These are phyloP conservation scores for Tetrapedia diversipes DNA, from an alignment of 2,888 invertebrate species.

Conservation along the genomic window DNA sequence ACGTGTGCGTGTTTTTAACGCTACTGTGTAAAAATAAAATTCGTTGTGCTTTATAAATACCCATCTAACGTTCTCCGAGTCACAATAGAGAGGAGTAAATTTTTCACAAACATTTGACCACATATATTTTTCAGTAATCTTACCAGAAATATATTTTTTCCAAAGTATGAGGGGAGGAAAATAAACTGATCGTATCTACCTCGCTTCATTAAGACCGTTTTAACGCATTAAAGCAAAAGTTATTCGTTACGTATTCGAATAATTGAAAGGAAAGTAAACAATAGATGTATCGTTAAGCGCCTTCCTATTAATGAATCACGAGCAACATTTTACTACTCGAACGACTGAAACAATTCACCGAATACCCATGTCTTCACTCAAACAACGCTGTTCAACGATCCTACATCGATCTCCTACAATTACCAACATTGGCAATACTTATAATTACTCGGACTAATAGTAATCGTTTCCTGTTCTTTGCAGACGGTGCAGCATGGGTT, in stretches of 20 bases:
- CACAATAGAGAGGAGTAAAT: neutral
- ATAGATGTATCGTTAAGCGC: neutral
- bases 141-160: too few relatives aligned
- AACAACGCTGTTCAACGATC: neutral
- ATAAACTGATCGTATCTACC: neutral
- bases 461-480: slow-evolving; percentile 68
- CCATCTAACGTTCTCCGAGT: neutral
- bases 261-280: slow-evolving; percentile 16
- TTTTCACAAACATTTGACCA: too few relatives aligned
- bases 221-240: neutral
- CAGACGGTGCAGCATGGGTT: slow-evolving; percentile 99
- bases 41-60: neutral
- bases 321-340: neutral
- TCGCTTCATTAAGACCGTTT: neutral
- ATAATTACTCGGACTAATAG: slow-evolving; percentile 16
- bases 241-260: neutral
- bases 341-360: neutral
- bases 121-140: too few relatives aligned
- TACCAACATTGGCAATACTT: neutral
- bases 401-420: neutral
- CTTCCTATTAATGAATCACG: neutral
- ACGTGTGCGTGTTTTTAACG: neutral
- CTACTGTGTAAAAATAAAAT: neutral
- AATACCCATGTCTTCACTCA: neutral
- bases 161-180: too few relatives aligned